phyloP scores from a whole-genome alignment of 2,888 invertebrate species.

The Panzeria rudis region DNA sequence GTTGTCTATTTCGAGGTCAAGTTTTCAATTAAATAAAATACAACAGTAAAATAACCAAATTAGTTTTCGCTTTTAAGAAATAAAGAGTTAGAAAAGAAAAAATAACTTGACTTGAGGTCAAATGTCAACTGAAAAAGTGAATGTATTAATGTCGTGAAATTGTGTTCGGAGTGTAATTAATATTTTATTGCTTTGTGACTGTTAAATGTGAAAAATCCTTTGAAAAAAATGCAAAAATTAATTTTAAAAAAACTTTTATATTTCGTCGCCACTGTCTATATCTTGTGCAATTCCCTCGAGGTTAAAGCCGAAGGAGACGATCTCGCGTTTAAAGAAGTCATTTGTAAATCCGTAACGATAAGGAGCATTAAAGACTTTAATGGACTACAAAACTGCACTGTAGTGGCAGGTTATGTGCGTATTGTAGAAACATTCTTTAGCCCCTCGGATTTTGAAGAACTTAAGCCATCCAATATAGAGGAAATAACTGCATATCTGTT shows the following conservation, averaged over 20 bases:
- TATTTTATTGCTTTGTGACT: background rate
- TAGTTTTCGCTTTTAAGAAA: background rate
- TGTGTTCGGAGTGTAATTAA: background rate
- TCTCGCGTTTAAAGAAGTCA: background rate
- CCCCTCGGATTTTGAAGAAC: background rate
- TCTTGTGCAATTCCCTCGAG: background rate
- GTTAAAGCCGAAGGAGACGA: background rate
- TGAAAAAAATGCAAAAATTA: conserved; percentile 35
- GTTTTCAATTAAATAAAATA: conserved; percentile 64
- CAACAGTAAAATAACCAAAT: conserved; percentile 6
- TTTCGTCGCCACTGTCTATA: background rate
- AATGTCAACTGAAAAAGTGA: conserved; percentile 50
- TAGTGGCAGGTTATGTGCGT: conserved; percentile 77
- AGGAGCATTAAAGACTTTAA: conserved; percentile 75
- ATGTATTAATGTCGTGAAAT: background rate
- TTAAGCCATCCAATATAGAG: conserved; percentile 87
- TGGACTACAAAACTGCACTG: conserved; percentile 76
- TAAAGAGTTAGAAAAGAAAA: too few species aligned
- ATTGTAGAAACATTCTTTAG: conserved; percentile 75
- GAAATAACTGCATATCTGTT: conserved; percentile 94
- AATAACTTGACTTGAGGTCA: conserved; percentile 22
- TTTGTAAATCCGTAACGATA: conserved; percentile 77
- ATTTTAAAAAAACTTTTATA: background rate
- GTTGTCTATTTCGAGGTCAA: conserved; percentile 52
- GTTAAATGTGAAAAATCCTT: conserved; percentile 14